phyloP scores from a whole-genome alignment of 2,113 vertebrate genomes.

The Campylorhamphus procurvoides region DNA sequence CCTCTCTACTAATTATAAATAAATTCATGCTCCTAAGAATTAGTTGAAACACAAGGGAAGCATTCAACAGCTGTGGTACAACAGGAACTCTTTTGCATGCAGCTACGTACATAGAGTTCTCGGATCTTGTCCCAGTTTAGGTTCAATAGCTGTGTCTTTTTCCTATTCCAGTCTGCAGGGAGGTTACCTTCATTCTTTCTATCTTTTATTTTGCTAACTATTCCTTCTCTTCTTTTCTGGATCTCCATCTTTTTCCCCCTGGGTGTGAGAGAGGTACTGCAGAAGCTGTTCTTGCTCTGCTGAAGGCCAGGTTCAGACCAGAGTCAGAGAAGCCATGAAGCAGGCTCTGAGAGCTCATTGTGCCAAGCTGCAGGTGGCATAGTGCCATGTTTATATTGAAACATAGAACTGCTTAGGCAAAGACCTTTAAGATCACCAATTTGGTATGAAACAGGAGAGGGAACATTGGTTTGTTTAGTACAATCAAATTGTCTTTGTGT shows the following conservation, averaged over 20 bases:
- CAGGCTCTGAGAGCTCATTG: not conserved
- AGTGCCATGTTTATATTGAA: not conserved
- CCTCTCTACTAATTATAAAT: not conserved
- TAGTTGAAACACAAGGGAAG: not conserved
- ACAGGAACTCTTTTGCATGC: not conserved
- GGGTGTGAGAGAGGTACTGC: rapidly evolving
- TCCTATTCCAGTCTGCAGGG: not conserved
- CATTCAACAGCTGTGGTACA: not conserved
- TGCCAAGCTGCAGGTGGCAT: not conserved
- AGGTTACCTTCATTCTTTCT: not conserved
- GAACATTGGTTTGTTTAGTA: not conserved
- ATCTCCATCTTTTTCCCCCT: not conserved
- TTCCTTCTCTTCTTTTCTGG: not conserved
- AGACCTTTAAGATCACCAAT: not conserved
- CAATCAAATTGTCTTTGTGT: not conserved
- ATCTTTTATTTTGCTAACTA: not conserved
- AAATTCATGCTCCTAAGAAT: not conserved
- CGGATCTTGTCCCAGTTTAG: rapidly evolving
- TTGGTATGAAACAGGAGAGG: not conserved
- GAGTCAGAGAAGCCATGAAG: not conserved
- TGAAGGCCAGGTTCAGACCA: not conserved
- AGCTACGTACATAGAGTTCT: rapidly evolving
- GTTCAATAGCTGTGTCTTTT: not conserved
- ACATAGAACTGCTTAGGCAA: not conserved
- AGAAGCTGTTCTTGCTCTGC: not conserved